Percentiles rank a stretch among this genome's conserved stretches.
Conservation (phyloP, 1,140 invertebrate genomes). For the Orius laevigatus region DNA sequence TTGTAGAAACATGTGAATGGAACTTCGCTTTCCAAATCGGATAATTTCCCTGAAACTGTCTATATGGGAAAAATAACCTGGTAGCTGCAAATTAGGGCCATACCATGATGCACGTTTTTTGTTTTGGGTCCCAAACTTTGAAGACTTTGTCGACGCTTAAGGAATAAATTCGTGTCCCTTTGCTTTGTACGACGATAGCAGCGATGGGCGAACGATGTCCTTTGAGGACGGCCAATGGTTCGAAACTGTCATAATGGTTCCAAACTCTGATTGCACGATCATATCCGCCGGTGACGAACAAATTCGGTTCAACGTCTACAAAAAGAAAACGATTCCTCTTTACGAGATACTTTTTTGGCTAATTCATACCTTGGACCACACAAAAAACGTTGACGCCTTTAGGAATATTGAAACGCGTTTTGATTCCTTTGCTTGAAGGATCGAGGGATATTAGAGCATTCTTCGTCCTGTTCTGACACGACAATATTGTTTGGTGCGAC, state of each 20-base stretch:
- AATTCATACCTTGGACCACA: no score
- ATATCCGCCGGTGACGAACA: conserved; percentile 50
- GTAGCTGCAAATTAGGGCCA: neutral
- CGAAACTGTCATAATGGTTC: conserved; percentile 52
- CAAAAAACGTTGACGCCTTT: no score
- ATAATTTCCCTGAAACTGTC: conserved; percentile 1
- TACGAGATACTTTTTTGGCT: neutral
- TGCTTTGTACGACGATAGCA: conserved; percentile 36
- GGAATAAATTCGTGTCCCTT: conserved; percentile 36
- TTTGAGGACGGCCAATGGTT: conserved; percentile 38
- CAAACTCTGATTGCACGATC: conserved; percentile 55
- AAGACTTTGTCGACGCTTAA: conserved; percentile 45
- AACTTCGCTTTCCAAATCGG: neutral
- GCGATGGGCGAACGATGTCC: conserved; percentile 54
- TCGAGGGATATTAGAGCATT: no score
- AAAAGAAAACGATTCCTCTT: neutral
- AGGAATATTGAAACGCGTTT: no score
- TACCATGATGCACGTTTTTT: conserved; percentile 40
- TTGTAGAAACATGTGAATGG: conserved; percentile 8
- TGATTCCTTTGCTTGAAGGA: no score
- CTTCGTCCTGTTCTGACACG: no score
- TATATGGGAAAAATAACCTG: neutral
- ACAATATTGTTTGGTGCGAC: no score
- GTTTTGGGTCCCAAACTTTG: conserved; percentile 48
- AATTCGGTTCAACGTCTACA: conserved; percentile 28